A percentile compares a stretch with the other conserved stretches of the same genome.
Evolutionary conservation across 2,113 vertebrate genomes (phyloP).

Genomic region (Zosterops hypoxanthus): DNA sequence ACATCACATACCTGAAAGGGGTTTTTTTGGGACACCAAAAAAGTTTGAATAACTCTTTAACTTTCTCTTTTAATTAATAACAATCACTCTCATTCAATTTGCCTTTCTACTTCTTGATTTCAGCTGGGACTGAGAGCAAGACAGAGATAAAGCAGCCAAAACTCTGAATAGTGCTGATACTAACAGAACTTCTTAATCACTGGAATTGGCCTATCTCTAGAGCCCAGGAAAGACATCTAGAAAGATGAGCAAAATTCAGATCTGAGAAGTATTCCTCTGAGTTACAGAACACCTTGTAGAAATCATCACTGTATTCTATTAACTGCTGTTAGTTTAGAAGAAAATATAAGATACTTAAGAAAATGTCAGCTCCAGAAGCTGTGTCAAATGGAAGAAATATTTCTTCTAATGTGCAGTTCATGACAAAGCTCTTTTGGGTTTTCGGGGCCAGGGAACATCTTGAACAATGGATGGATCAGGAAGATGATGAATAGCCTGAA

Average conservation of each 20-base stretch:
- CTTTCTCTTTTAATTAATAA: slow-evolving; percentile 33
- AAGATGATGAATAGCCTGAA: slow-evolving; percentile 28
- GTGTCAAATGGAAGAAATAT: slow-evolving; percentile 5
- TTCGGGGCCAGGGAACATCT: neutral
- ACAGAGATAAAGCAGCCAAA: slow-evolving; percentile 41
- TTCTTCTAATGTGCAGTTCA: neutral
- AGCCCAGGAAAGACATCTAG: neutral
- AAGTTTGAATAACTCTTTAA: slow-evolving; percentile 2
- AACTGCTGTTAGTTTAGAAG: slow-evolving; percentile 26
- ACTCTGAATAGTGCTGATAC: slow-evolving; percentile 31
- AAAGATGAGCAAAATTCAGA: neutral
- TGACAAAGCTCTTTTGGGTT: neutral
- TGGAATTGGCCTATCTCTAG: slow-evolving; percentile 6
- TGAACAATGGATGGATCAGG: neutral
- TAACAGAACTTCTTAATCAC: slow-evolving; percentile 23
- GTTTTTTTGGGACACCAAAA: neutral
- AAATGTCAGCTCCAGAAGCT: neutral
- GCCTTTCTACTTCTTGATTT: slow-evolving; percentile 42
- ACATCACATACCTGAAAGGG: neutral
- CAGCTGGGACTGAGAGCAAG: slow-evolving; percentile 28
- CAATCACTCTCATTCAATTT: slow-evolving; percentile 5
- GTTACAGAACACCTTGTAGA: neutral
- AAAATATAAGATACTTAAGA: neutral
- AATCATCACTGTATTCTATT: neutral
- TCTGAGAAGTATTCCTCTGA: neutral